A percentile compares a stretch with the other conserved stretches of the same genome.
Conservation (phyloP, 2,113 vertebrate species). For the Psilopsiagon aurifrons region DNA sequence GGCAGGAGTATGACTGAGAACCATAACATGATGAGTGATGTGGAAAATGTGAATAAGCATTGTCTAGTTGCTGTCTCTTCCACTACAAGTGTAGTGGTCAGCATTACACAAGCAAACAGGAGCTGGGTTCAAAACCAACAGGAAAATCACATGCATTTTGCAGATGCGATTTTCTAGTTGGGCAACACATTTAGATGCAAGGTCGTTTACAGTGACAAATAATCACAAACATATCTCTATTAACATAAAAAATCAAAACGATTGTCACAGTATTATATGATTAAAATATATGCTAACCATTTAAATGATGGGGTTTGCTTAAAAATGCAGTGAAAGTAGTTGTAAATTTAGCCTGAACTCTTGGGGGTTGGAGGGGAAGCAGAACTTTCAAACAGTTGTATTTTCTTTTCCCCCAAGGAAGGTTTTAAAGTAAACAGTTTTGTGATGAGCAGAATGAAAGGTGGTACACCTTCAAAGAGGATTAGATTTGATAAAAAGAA, state of each 20-base stretch:
- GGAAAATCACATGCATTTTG: not conserved
- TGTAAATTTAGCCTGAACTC: not conserved
- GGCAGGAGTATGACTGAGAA: not conserved
- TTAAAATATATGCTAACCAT: not conserved
- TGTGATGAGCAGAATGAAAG: not conserved
- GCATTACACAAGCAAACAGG: not conserved
- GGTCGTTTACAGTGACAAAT: not conserved
- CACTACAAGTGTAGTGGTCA: not conserved
- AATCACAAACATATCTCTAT: not conserved
- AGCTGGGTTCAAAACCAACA: not conserved
- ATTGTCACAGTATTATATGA: not conserved
- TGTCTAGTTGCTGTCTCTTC: not conserved
- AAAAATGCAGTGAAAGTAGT: not conserved
- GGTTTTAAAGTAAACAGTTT: not conserved
- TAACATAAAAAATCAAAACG: not conserved
- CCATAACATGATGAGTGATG: not conserved
- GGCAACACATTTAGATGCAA: not conserved
- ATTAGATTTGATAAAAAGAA: not conserved
- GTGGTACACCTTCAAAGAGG: not conserved
- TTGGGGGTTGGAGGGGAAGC: not conserved
- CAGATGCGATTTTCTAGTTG: not conserved
- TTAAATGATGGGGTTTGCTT: not conserved
- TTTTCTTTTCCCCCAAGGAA: not conserved
- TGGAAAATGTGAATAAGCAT: constrained; percentile 28
- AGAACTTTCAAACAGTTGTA: not conserved